phyloP scores from a whole-genome alignment of 1,140 invertebrate species.

The Gryllus bimaculatus region DNA sequence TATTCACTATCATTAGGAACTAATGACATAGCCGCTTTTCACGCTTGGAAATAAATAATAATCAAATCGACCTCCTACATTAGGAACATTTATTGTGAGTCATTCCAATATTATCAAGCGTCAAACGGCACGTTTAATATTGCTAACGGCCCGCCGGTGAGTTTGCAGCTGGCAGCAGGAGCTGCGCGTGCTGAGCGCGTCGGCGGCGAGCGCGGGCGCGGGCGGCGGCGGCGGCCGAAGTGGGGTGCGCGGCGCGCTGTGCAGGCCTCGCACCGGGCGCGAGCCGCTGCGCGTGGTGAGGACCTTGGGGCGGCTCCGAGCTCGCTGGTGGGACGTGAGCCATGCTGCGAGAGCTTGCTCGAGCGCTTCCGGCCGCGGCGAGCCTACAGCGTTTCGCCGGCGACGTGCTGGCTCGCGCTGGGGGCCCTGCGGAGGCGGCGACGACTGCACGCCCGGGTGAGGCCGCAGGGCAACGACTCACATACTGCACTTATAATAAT shows the following conservation, averaged over 20 bases:
- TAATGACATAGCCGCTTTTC: too few species aligned
- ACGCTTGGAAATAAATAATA: too few species aligned
- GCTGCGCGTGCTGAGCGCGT: constrained; percentile 46
- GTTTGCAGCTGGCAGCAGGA: constrained; percentile 47
- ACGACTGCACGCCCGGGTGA: constrained; percentile 36
- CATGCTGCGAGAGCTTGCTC: constrained; percentile 62
- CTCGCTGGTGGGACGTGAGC: constrained; percentile 65
- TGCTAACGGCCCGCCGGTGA: too few species aligned
- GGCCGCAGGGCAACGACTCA: background rate
- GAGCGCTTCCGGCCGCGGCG: constrained; percentile 56
- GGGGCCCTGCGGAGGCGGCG: constrained; percentile 67
- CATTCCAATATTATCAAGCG: too few species aligned
- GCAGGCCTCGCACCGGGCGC: constrained; percentile 25
- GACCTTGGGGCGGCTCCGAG: constrained; percentile 77
- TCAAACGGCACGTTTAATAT: too few species aligned
- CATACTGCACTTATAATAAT: too few species aligned
- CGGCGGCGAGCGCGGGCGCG: constrained; percentile 23
- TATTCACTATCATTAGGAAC: too few species aligned
- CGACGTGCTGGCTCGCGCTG: constrained; percentile 76
- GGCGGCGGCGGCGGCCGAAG: background rate
- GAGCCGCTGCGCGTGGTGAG: constrained; percentile 70
- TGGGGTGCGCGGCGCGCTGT: background rate
- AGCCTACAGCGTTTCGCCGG: constrained; percentile 83
- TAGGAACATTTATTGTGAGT: too few species aligned
- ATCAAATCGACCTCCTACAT: too few species aligned